phyloP scores from a whole-genome alignment of 2,113 vertebrate species.

The Geothlypis trichas region DNA sequence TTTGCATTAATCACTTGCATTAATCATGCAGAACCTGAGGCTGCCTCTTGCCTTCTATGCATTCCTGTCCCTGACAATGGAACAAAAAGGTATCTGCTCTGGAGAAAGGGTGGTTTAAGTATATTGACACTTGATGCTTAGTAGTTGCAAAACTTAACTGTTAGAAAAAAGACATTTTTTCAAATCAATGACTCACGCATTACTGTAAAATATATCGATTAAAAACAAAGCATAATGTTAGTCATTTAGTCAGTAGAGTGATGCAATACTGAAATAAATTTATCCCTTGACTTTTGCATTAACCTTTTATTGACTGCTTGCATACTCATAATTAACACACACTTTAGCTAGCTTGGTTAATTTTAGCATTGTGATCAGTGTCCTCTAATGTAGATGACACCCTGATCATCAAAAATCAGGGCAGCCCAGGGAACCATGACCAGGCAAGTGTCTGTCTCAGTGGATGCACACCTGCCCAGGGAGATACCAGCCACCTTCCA shows the following conservation, averaged over 20 bases:
- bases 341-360: conserved; percentile 99
- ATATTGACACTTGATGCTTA: conserved; percentile 52
- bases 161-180: conserved; percentile 58
- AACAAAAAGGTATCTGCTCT: background rate
- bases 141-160: conserved; percentile 62
- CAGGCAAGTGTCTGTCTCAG: background rate
- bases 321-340: conserved; percentile 99
- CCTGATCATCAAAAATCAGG: conserved; percentile 54
- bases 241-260: conserved; percentile 91
- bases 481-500: background rate
- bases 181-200: conserved; percentile 91
- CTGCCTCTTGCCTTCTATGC: background rate
- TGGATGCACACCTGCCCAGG: background rate
- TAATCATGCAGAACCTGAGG: background rate
- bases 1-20: conserved; percentile 13
- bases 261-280: conserved; percentile 97
- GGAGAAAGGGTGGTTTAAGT: background rate
- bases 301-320: conserved; percentile 99
- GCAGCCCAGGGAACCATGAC: background rate
- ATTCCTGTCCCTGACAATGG: background rate
- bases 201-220: conserved; percentile 99
- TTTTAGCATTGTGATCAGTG: conserved; percentile 77
- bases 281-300: conserved; percentile 99
- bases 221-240: conserved; percentile 87
- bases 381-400: conserved; percentile 74